Conservation (phyloP, 2,113 vertebrate genomes). For the Oceanites oceanicus region DNA sequence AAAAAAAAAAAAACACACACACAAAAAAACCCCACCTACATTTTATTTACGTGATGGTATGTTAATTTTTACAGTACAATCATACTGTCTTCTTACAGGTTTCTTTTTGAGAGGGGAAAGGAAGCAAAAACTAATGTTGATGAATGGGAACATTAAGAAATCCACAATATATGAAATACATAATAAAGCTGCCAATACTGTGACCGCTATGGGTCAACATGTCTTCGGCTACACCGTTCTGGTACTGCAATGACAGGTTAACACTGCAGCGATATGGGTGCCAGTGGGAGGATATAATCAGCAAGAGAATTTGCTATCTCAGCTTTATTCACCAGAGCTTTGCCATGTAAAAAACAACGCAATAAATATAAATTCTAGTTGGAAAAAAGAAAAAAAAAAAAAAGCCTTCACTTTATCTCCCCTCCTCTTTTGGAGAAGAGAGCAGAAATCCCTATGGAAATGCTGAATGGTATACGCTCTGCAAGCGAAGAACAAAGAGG, state of each 20-base stretch:
- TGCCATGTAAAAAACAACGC: not conserved
- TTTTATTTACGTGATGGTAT: not conserved
- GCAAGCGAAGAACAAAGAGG: not conserved
- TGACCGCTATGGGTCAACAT: not conserved
- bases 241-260: not conserved
- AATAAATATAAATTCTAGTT: not conserved
- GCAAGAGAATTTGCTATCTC: not conserved
- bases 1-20: not conserved
- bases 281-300: not conserved
- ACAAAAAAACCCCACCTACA: accelerated
- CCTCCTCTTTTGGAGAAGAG: not conserved
- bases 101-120: not conserved
- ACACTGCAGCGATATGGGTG: not conserved
- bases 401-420: not conserved
- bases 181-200: not conserved
- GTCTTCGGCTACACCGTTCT: not conserved
- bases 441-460: not conserved
- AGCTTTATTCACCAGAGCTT: not conserved
- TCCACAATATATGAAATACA: not conserved
- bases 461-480: not conserved
- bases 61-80: not conserved
- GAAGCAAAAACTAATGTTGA: not conserved
- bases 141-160: not conserved
- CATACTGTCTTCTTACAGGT: not conserved
- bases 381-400: not conserved